A percentile compares a stretch with the other conserved stretches of the same genome.
phyloP scores from a whole-genome alignment of 2,888 invertebrate species.

The Cylindroiulus punctatus region DNA sequence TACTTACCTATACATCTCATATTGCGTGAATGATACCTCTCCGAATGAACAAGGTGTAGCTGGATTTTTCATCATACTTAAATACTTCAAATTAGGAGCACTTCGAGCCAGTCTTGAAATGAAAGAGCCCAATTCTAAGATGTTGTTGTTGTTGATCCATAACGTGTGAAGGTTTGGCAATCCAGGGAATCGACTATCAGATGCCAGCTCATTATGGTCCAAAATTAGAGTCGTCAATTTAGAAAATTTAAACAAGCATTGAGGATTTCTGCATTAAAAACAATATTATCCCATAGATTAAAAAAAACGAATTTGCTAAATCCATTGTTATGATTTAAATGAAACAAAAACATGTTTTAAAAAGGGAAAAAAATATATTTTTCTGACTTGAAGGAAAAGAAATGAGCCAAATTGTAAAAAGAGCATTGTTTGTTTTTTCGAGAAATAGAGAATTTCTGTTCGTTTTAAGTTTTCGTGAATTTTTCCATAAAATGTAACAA shows the following conservation, averaged over 20 bases:
- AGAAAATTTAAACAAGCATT: constrained; percentile 78
- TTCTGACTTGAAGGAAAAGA: too few relatives aligned
- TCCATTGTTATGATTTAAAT: too few relatives aligned
- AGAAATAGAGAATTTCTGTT: too few relatives aligned
- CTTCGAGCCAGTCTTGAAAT: constrained; percentile 76
- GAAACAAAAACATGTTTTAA: too few relatives aligned
- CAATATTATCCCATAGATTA: constrained; percentile 36
- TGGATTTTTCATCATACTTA: constrained; percentile 87
- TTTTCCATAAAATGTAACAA: too few relatives aligned
- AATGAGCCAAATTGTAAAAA: too few relatives aligned
- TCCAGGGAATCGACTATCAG: constrained; percentile 76
- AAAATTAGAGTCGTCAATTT: constrained; percentile 80
- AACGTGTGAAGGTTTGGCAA: constrained; percentile 78
- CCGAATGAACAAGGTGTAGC: constrained; percentile 81
- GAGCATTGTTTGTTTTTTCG: too few relatives aligned
- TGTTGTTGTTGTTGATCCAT: constrained; percentile 75
- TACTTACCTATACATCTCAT: constrained; percentile 77
- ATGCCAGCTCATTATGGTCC: constrained; percentile 81
- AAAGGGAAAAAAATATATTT: too few relatives aligned
- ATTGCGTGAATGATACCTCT: constrained; percentile 79
- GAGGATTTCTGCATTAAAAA: constrained; percentile 73
- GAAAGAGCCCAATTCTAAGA: constrained; percentile 76
- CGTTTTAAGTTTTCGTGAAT: too few relatives aligned
- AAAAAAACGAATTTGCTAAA: too few relatives aligned
- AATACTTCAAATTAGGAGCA: constrained; percentile 77